Evolutionary conservation across 2,888 invertebrate genomes (phyloP).

Genomic region (Drosophila macrothrix): DNA sequence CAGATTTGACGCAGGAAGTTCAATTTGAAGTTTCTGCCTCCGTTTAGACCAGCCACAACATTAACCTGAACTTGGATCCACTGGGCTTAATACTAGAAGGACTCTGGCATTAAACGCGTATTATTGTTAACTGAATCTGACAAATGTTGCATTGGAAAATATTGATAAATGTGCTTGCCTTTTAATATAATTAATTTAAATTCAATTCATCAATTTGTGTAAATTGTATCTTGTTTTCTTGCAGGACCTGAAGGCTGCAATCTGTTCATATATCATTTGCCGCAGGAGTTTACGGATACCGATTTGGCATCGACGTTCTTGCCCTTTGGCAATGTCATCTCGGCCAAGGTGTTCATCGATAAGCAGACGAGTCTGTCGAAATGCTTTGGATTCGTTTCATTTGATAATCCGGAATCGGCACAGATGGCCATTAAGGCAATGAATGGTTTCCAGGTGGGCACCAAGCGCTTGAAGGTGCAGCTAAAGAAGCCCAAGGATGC

Average conservation of each 20-base stretch:
- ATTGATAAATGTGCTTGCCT: background rate
- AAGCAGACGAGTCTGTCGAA: slow-evolving; percentile 99
- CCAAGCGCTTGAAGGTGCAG: slow-evolving; percentile 98
- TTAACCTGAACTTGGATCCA: background rate
- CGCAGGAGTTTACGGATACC: slow-evolving; percentile 98
- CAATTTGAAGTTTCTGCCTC: background rate
- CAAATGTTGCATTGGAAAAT: background rate
- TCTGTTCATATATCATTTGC: slow-evolving; percentile 99
- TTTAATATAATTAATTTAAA: background rate
- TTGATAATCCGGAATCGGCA: slow-evolving; percentile 96
- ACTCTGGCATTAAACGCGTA: background rate
- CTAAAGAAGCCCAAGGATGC: slow-evolving; percentile 97
- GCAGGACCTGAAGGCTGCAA: slow-evolving; percentile 98
- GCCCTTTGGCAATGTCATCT: slow-evolving; percentile 99
- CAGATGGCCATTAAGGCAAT: slow-evolving; percentile 98
- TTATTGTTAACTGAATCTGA: background rate
- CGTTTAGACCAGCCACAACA: background rate
- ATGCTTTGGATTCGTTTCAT: slow-evolving; percentile 99
- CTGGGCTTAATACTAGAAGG: background rate
- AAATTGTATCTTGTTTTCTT: slow-evolving; percentile 10
- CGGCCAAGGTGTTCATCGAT: slow-evolving; percentile 99
- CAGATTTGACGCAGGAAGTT: background rate
- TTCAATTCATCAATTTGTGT: background rate
- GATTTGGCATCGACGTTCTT: slow-evolving; percentile 98
- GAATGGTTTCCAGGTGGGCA: slow-evolving; percentile 99